phyloP scores from a whole-genome alignment of 2,113 vertebrate genomes.

The Sinocyclocheilus anophthalmus region DNA sequence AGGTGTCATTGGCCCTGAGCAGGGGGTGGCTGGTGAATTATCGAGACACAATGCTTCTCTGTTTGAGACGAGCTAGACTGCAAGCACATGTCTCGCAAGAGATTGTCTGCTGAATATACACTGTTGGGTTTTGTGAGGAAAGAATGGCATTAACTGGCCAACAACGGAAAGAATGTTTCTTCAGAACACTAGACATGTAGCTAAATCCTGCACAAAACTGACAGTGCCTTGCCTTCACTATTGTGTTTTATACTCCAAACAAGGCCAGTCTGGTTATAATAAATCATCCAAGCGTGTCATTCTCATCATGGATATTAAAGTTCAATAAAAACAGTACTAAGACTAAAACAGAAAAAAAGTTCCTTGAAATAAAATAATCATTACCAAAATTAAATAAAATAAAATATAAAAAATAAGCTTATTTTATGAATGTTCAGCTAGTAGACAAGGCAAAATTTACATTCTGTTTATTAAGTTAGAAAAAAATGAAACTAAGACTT shows the following conservation, averaged over 20 bases:
- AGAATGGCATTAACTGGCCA: constrained; percentile 8
- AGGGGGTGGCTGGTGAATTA: not conserved
- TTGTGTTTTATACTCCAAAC: not conserved
- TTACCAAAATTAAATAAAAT: no score
- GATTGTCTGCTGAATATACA: constrained; percentile 16
- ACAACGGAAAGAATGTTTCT: not conserved
- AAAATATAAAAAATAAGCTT: no score
- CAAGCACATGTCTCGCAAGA: not conserved
- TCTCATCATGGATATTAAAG: not conserved
- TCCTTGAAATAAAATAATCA: no score
- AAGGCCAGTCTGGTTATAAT: not conserved
- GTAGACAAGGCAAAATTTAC: no score
- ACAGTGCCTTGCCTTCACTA: not conserved
- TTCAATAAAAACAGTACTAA: no score
- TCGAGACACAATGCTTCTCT: constrained; percentile 12
- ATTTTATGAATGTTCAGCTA: no score
- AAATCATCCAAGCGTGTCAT: not conserved
- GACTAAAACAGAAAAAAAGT: no score
- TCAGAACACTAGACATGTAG: not conserved
- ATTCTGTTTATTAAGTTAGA: no score
- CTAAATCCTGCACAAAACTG: not conserved
- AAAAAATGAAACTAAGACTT: no score
- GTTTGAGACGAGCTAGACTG: constrained; percentile 2
- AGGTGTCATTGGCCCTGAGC: constrained; percentile 15
- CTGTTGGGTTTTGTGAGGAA: constrained; percentile 13